Conservation (phyloP, 2,888 invertebrate species). For the Stenotaenia linearis region DNA sequence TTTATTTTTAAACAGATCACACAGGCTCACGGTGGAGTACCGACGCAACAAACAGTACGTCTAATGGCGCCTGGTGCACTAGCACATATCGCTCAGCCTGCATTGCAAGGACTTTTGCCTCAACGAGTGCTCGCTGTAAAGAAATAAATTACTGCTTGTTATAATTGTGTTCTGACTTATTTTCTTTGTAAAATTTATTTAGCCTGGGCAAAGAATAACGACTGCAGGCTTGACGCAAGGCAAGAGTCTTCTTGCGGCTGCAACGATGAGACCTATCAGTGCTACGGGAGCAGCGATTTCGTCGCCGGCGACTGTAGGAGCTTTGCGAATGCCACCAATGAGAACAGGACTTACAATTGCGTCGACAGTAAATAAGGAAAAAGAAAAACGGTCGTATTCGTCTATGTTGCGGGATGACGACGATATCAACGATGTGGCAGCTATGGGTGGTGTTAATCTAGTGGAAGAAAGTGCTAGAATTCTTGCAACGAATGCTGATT, state of each 20-base stretch:
- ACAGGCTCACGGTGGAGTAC: constrained; percentile 14
- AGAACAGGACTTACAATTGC: constrained; percentile 28
- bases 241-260: not conserved
- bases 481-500: constrained; percentile 74
- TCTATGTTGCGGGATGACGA: constrained; percentile 64
- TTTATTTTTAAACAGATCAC: not conserved
- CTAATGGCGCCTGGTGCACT: constrained; percentile 26
- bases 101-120: constrained; percentile 26
- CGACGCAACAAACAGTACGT: constrained; percentile 5
- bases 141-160: not conserved
- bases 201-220: constrained; percentile 30
- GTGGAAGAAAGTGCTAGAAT: constrained; percentile 94
- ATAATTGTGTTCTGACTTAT: not conserved
- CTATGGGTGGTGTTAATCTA: constrained; percentile 97
- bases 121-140: constrained; percentile 39
- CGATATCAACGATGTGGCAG: constrained; percentile 97
- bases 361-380: constrained; percentile 55
- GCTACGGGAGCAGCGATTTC: constrained; percentile 27
- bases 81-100: constrained; percentile 28
- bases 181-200: not conserved
- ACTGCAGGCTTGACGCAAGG: constrained; percentile 13
- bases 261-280: not conserved
- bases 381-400: constrained; percentile 60
- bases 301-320: constrained; percentile 29
- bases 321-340: constrained; percentile 30